These are phyloP conservation scores for Erannis defoliaria DNA, from an alignment of 2,888 invertebrate species.

Conservation along the genomic window DNA sequence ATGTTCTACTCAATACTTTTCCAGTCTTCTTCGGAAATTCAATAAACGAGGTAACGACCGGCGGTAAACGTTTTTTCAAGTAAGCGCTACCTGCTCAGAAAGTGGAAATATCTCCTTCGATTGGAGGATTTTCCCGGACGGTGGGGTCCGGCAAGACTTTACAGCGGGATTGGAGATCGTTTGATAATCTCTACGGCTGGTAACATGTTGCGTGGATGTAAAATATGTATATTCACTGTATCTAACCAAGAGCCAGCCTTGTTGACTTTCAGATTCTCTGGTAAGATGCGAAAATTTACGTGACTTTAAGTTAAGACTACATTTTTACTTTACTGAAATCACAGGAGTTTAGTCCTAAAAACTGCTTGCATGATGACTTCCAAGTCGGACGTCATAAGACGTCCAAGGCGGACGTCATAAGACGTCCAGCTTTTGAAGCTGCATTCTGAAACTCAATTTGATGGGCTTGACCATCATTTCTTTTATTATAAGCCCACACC, in stretches of 20 bases:
- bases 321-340: background rate
- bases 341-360: background rate
- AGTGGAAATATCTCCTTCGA: conserved; percentile 19
- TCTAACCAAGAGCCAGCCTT: too few species aligned
- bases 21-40: conserved; percentile 34
- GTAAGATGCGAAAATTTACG: too few species aligned
- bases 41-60: conserved; percentile 41
- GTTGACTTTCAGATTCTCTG: too few species aligned
- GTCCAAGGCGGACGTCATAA: too few species aligned
- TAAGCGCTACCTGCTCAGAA: conserved; percentile 39
- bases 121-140: conserved; percentile 5
- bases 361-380: too few species aligned
- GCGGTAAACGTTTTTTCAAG: conserved; percentile 37
- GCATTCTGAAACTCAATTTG: background rate
- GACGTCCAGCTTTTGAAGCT: background rate
- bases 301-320: too few species aligned
- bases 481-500: too few species aligned
- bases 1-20: background rate
- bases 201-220: background rate
- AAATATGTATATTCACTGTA: too few species aligned
- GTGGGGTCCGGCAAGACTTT: background rate
- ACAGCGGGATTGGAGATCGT: conserved; percentile 1
- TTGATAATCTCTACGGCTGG: background rate
- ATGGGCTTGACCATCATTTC: background rate
- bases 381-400: too few species aligned